phyloP scores from a whole-genome alignment of 1,140 invertebrate genomes.

The Steinernema khuongi region DNA sequence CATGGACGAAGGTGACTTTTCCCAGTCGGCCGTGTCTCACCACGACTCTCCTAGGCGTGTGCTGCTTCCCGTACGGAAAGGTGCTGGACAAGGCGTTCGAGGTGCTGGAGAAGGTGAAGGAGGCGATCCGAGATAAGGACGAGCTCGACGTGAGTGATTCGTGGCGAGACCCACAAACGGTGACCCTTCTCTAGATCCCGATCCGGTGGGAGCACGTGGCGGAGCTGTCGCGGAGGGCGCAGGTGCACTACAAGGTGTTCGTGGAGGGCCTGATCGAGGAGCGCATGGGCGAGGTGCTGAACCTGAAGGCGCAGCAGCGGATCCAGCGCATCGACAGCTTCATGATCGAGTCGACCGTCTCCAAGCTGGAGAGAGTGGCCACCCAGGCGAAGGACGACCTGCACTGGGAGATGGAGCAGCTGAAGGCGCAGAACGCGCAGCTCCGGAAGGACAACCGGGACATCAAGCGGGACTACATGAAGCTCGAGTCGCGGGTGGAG shows the following conservation, averaged over 20 bases:
- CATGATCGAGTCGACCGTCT: slow-evolving; percentile 48
- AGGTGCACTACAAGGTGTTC: slow-evolving; percentile 45
- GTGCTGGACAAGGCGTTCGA: slow-evolving; percentile 49
- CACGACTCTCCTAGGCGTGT: slow-evolving; percentile 40
- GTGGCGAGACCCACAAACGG: not conserved
- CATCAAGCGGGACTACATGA: slow-evolving; percentile 47
- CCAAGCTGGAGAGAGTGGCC: slow-evolving; percentile 46
- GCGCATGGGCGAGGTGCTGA: slow-evolving; percentile 53
- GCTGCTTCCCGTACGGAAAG: slow-evolving; percentile 56
- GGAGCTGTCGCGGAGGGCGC: slow-evolving; percentile 44
- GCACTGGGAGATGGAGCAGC: slow-evolving; percentile 55
- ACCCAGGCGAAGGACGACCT: slow-evolving; percentile 49
- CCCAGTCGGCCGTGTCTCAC: not conserved
- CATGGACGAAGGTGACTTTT: slow-evolving; percentile 53
- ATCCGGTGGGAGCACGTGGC: slow-evolving; percentile 47
- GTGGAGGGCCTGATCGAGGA: slow-evolving; percentile 55
- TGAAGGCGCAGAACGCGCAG: slow-evolving; percentile 50
- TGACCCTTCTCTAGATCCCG: slow-evolving; percentile 24
- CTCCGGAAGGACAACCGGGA: slow-evolving; percentile 56
- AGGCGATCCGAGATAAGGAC: slow-evolving; percentile 35
- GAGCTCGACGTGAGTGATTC: slow-evolving; percentile 5
- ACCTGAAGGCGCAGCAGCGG: slow-evolving; percentile 52
- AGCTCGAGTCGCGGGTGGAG: slow-evolving; percentile 49
- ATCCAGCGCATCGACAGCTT: slow-evolving; percentile 54
- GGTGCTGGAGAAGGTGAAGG: slow-evolving; percentile 45